These are phyloP conservation scores for Grapholita molesta DNA, from an alignment of 1,140 invertebrate species.

Conservation along the genomic window DNA sequence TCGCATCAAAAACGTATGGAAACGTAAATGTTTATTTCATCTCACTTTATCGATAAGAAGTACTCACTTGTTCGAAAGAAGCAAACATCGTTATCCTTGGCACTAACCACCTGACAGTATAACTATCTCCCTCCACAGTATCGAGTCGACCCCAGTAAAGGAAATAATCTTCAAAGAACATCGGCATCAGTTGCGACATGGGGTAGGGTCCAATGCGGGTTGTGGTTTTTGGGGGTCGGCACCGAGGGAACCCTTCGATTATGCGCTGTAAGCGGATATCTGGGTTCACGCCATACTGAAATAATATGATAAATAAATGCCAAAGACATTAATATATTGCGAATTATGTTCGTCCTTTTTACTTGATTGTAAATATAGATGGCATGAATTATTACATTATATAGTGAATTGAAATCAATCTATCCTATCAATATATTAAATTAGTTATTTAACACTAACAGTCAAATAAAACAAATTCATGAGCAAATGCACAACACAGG, in stretches of 20 bases:
- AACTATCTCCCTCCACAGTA: slow-evolving; percentile 40
- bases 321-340: too few species aligned
- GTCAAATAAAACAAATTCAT: too few species aligned
- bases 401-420: too few species aligned
- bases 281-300: slow-evolving; percentile 74
- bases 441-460: too few species aligned
- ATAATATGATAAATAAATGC: slow-evolving; percentile 16
- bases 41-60: neutral
- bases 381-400: too few species aligned
- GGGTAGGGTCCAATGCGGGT: slow-evolving; percentile 71
- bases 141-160: slow-evolving; percentile 82
- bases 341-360: too few species aligned
- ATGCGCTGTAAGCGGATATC: slow-evolving; percentile 75
- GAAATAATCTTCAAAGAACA: slow-evolving; percentile 81
- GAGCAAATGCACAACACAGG: too few species aligned
- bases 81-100: slow-evolving; percentile 50
- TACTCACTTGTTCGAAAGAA: slow-evolving; percentile 54
- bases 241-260: slow-evolving; percentile 68
- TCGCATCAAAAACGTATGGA: too few species aligned
- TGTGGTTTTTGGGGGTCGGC: slow-evolving; percentile 73
- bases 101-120: slow-evolving; percentile 52
- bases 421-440: too few species aligned
- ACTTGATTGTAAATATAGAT: too few species aligned
- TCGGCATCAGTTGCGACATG: slow-evolving; percentile 75
- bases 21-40: too few species aligned